Conservation (phyloP, 2,888 invertebrate genomes). For the Microdon myrmicae region DNA sequence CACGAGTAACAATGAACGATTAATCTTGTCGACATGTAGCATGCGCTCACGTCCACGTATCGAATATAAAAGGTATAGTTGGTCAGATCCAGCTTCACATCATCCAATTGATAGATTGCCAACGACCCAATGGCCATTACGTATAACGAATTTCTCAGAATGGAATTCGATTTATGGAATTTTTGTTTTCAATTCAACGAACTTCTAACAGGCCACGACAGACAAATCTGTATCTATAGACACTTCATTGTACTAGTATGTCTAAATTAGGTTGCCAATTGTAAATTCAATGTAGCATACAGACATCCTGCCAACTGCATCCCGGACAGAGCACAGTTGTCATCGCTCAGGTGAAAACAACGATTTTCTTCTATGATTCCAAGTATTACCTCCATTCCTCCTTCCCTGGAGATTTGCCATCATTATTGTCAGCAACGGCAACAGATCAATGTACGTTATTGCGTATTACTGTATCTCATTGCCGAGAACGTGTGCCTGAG, state of each 20-base stretch:
- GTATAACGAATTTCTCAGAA: conserved; percentile 44
- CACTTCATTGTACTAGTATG: conserved; percentile 28
- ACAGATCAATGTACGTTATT: background rate
- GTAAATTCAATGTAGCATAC: conserved; percentile 32
- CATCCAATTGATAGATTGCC: conserved; percentile 21
- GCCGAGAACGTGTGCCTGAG: conserved; percentile 36
- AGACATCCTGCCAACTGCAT: conserved; percentile 28
- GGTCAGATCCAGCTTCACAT: conserved; percentile 28
- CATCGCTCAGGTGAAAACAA: conserved; percentile 35
- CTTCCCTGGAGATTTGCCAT: conserved; percentile 22
- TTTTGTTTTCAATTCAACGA: conserved; percentile 46
- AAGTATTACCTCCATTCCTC: conserved; percentile 1
- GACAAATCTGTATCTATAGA: conserved; percentile 17
- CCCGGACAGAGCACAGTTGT: conserved; percentile 41
- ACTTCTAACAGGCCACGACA: conserved; percentile 40
- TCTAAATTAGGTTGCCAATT: conserved; percentile 49
- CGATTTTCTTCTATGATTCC: conserved; percentile 25
- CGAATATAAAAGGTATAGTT: conserved; percentile 43
- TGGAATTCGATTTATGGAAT: conserved; percentile 49
- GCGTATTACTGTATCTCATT: conserved; percentile 8
- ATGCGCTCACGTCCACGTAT: conserved; percentile 48
- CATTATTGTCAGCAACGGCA: background rate
- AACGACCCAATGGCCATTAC: conserved; percentile 8
- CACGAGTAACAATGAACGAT: conserved; percentile 28
- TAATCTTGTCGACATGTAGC: conserved; percentile 48